phyloP scores from a whole-genome alignment of 2,113 vertebrate genomes.

The Haplochromis burtoni region DNA sequence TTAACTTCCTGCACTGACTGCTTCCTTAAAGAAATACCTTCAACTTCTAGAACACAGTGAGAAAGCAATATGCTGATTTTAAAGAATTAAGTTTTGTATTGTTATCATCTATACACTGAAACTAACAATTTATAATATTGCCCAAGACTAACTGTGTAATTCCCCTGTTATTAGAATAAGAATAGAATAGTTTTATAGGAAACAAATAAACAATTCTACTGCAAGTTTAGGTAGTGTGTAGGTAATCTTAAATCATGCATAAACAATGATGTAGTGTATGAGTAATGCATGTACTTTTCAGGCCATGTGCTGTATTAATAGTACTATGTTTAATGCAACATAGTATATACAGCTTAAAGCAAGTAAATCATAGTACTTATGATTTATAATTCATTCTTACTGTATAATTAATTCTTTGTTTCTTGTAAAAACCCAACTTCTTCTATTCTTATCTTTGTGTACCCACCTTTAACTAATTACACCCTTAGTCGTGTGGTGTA shows the following conservation, averaged over 20 bases:
- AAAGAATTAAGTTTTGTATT: background rate
- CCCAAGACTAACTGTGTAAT: background rate
- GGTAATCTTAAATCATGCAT: background rate
- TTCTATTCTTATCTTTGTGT: background rate
- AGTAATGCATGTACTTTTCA: background rate
- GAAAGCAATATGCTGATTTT: background rate
- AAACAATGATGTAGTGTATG: background rate
- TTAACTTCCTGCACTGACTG: constrained; percentile 6
- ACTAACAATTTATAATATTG: background rate
- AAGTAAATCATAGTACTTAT: background rate
- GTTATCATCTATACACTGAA: background rate
- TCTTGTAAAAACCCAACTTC: background rate
- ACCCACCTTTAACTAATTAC: background rate
- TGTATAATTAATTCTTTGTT: background rate
- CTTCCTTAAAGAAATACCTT: background rate
- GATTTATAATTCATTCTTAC: background rate
- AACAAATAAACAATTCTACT: background rate
- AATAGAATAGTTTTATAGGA: background rate
- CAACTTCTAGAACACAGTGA: constrained; percentile 16
- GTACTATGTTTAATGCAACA: background rate
- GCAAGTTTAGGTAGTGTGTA: background rate
- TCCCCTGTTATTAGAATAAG: background rate
- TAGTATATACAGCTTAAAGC: background rate
- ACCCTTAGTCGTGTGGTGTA: background rate
- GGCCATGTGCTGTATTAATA: background rate